Evolutionary conservation across 1,140 invertebrate species (phyloP).

Genomic region (Euura lappo): DNA sequence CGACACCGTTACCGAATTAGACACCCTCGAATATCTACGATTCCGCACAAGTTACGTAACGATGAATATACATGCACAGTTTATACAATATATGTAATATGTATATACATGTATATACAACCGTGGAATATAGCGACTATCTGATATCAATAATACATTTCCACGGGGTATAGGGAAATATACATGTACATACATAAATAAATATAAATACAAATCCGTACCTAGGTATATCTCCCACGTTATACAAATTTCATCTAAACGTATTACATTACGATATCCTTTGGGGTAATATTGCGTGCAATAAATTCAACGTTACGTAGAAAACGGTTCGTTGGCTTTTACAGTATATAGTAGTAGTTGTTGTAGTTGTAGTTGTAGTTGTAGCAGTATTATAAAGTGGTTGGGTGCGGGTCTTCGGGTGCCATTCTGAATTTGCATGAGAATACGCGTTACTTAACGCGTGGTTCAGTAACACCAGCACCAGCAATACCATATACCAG

Average conservation of each 20-base stretch:
- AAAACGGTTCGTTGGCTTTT: no score
- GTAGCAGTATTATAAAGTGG: background rate
- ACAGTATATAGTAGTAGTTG: no score
- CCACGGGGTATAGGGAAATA: no score
- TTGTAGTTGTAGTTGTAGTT: no score
- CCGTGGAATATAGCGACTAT: no score
- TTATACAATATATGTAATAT: no score
- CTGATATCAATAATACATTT: no score
- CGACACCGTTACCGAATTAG: no score
- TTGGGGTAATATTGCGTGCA: constrained; percentile 32
- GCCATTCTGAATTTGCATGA: background rate
- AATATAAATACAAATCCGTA: background rate
- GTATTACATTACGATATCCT: background rate
- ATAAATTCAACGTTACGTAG: constrained; percentile 31
- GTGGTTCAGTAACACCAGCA: background rate
- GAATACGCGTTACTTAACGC: constrained; percentile 4
- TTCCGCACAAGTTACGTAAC: no score
- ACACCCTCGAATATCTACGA: no score
- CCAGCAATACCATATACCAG: background rate
- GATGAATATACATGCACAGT: no score
- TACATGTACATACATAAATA: background rate
- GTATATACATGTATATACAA: no score
- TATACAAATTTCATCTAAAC: background rate
- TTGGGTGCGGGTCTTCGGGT: background rate
- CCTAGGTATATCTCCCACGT: background rate